A percentile compares a stretch with the other conserved stretches of the same genome.
These are phyloP conservation scores for Antechinus flavipes DNA, from an alignment of 2,113 vertebrate genomes.

Conservation along the genomic window DNA sequence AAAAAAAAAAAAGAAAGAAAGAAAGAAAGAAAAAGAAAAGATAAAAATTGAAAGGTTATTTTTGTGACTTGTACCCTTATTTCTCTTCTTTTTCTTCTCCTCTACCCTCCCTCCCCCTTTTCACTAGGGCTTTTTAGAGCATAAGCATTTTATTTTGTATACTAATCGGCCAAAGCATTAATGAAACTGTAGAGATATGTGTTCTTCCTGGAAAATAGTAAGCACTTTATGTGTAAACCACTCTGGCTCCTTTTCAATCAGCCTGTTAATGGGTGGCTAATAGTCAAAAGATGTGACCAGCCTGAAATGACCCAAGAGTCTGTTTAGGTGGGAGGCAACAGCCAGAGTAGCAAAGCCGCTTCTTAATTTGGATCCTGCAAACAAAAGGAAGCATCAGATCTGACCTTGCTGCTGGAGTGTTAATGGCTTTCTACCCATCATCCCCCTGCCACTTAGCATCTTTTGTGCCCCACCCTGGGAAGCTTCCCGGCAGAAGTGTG, in stretches of 20 bases:
- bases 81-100: slow-evolving; percentile 43
- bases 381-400: slow-evolving; percentile 89
- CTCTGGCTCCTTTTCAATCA: slow-evolving; percentile 85
- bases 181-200: slow-evolving; percentile 82
- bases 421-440: slow-evolving; percentile 88
- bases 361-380: slow-evolving; percentile 89
- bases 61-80: slow-evolving; percentile 44
- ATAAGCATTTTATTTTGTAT: slow-evolving; percentile 72
- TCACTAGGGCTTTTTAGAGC: slow-evolving; percentile 68
- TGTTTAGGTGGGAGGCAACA: slow-evolving; percentile 84
- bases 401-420: slow-evolving; percentile 89
- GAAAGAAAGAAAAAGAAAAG: slow-evolving; percentile 17
- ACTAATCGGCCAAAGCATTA: slow-evolving; percentile 80
- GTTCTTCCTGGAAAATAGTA: slow-evolving; percentile 84
- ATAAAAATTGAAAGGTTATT: slow-evolving; percentile 63
- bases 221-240: slow-evolving; percentile 82
- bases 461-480: slow-evolving; percentile 83
- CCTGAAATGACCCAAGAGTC: slow-evolving; percentile 85
- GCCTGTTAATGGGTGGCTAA: slow-evolving; percentile 88
- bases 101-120: neutral
- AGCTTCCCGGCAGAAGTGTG: slow-evolving; percentile 86
- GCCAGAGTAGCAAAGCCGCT: slow-evolving; percentile 81
- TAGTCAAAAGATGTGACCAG: slow-evolving; percentile 86
- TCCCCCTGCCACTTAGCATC: slow-evolving; percentile 86
- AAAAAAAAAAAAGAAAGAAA: slow-evolving; percentile 22